Base-by-base conservation (phyloP, 1,140 invertebrate genomes). In the Pogonomyrmex barbatus region DNA sequence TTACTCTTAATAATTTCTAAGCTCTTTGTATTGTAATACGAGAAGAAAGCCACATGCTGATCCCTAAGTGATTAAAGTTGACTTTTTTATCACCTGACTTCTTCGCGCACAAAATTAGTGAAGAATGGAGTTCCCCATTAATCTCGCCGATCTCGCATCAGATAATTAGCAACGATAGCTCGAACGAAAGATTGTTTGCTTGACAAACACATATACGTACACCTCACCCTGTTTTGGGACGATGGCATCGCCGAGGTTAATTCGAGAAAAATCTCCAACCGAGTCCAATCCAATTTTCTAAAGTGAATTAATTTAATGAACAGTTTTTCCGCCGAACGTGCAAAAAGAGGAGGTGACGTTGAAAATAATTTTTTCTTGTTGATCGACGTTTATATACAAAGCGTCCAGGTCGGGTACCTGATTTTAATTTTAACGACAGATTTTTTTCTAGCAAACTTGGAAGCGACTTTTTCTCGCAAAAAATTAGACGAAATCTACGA, bases 241-340 rank as follows among this genome's bases (percentile, higher is more conserved):
- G 12, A 6, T 9, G 45, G 68, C n/a, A 14, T 30, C 30, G 2
- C 14, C 36, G 63, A n/a, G 4, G 47, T 81, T 70, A 81, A 81
- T 42, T 81, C 33, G 36, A 70, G 36, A 70, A 65, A 70, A 81
- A 81, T 81, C n/a, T 39, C 30, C 30, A 12, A 8, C 54, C 73
- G 56, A 76, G 56, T 58, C 8, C 14, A 50, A 56, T 56, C 36
- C 63, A 81, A 81, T 70, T 81, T 70, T 70, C 47, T 54, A 70
- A 39, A 56, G 36, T 3, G 45, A 68, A 70, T 70, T 81, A 81
- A 81, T 81, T 81, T 45, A 56, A n/a, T 70, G 77, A 70, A 17
- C 47, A 5, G 6, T n/a, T 36, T 70, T 54, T 42, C 70, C 36
- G 33, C 45, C 33, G 62, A 24, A 68, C 50, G 36, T 56, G 30